Base-by-base conservation (phyloP, 2,797 vertebrate genomes). In the Picus viridis region DNA sequence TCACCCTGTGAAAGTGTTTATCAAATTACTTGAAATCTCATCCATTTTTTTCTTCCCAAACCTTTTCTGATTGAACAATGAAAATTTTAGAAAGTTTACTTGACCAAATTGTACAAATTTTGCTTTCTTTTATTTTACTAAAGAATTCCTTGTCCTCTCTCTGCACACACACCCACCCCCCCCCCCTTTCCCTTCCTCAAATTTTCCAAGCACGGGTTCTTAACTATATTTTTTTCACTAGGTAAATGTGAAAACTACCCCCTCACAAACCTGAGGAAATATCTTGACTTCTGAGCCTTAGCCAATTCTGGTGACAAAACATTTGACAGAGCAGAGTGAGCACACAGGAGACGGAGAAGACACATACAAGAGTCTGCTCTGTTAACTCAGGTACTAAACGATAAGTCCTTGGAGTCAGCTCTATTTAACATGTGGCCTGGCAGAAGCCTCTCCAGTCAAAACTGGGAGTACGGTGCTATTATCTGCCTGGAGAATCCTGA, bases 111-210 rank as follows among this genome's bases (percentile, higher is more conserved):
- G 4, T n/a, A 51, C 11, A 68, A 76, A 7, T 58, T 47, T 29
- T 74, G 59, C 32, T n/a, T 71, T 71, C n/a, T 32, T 15, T 9
- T 70, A 4, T 54, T 93, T 78, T 61, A 29, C 23, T 36, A 51
- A 68, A 69, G 70, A 57, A 29, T 3, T 3, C 14, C 15, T 14
- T 24, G 39, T 23, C 8, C 22, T 16, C 14, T 10, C 5, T 34
- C 34, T 34, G 34, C 34, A 34, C n/a, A n/a, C n/a, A n/a, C n/a
- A n/a, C n/a, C 34, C 26, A 23, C 3, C 12, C 11, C 0, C 6
- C 8, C 19, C 7, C 15, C 10, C n/a, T 11, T 6, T 4, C n/a
- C 4, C 4, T 24, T 26, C 3, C 13, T 18, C 0, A 0, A 65
- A 30, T 41, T 75, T 54, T 79, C 29, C 43, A 77, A 65, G n/a